phyloP scores from a whole-genome alignment of 2,797 vertebrate genomes.

The Gymnothorax reevesii region DNA sequence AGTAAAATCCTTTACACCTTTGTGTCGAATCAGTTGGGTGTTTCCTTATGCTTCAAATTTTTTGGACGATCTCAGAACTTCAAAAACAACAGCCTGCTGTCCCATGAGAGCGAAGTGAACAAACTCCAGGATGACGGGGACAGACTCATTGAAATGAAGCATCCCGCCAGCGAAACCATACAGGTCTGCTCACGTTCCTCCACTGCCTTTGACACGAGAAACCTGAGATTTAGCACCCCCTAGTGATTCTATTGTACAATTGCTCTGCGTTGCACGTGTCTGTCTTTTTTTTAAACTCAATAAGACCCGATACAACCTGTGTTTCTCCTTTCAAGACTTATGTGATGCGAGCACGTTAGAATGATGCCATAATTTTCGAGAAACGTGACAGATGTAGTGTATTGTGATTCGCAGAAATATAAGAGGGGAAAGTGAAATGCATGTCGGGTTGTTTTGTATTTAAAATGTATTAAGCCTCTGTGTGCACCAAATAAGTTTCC shows the following conservation, averaged over 20 bases:
- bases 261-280: not conserved
- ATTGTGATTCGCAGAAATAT: too few species aligned
- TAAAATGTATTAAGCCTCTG: too few species aligned
- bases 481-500: too few species aligned
- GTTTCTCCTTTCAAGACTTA: too few species aligned
- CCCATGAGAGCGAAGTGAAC: constrained; percentile 87
- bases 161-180: constrained; percentile 84
- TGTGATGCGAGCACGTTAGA: too few species aligned
- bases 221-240: not conserved
- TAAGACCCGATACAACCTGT: not conserved
- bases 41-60: constrained; percentile 1
- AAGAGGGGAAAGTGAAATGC: too few species aligned
- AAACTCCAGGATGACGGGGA: constrained; percentile 89
- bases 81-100: constrained; percentile 87
- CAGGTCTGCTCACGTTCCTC: constrained; percentile 68
- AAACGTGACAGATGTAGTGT: too few species aligned
- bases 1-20: not conserved
- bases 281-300: not conserved
- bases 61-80: constrained; percentile 77
- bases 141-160: constrained; percentile 86
- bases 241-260: not conserved
- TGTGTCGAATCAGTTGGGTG: not conserved
- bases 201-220: not conserved
- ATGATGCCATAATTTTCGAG: too few species aligned
- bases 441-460: too few species aligned